phyloP scores from a whole-genome alignment of 2,797 vertebrate species.

The Myioborus miniatus region DNA sequence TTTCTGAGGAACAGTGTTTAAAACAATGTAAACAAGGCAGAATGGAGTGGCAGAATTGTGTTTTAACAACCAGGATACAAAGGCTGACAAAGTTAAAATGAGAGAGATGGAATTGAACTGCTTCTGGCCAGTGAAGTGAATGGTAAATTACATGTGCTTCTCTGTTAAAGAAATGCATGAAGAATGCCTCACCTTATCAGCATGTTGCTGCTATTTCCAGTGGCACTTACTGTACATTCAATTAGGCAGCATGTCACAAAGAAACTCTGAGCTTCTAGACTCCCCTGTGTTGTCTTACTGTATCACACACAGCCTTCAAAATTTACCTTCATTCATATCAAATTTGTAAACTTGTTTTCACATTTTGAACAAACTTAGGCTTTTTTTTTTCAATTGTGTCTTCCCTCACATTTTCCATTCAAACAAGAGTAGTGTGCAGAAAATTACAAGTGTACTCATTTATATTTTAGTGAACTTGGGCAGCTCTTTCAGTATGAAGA shows the following conservation, averaged over 20 bases:
- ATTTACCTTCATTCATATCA: not conserved
- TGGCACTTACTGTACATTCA: not conserved
- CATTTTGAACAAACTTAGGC: not conserved
- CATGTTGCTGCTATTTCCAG: not conserved
- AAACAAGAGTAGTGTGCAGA: not conserved
- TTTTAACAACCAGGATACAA: not conserved
- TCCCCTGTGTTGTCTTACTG: rapidly evolving
- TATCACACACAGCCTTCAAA: not conserved
- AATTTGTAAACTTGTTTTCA: not conserved
- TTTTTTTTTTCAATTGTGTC: not conserved
- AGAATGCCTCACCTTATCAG: not conserved
- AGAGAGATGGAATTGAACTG: not conserved
- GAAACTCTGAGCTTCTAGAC: not conserved
- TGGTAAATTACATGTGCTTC: not conserved
- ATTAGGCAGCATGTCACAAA: not conserved
- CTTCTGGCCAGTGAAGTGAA: not conserved
- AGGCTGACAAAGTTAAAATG: not conserved
- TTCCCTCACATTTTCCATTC: not conserved
- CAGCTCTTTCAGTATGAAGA: not conserved
- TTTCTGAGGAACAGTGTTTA: not conserved
- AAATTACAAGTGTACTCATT: not conserved
- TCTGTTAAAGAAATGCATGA: not conserved
- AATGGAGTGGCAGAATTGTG: not conserved
- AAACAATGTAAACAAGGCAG: not conserved
- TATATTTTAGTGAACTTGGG: not conserved